Percentiles rank a stretch among this genome's conserved stretches.
Evolutionary conservation across 2,113 vertebrate species (phyloP).

Genomic region (Entelurus aequoreus): DNA sequence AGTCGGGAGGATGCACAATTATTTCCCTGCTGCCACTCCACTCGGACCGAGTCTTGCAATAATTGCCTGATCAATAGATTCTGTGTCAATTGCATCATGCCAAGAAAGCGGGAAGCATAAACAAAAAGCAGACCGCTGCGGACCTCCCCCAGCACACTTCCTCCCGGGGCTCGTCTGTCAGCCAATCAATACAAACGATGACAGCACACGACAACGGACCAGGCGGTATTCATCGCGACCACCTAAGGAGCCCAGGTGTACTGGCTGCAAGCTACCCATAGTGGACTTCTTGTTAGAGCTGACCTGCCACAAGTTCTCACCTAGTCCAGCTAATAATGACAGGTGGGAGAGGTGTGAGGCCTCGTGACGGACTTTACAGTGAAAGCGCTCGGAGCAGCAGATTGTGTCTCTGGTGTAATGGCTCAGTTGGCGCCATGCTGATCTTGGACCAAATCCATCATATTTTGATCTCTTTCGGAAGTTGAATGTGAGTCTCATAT

Average conservation of each 20-base stretch:
- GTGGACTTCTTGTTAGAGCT: constrained; percentile 25
- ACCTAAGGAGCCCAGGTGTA: constrained; percentile 25
- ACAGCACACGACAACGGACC: constrained; percentile 47
- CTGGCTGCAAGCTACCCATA: constrained; percentile 28
- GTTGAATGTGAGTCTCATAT: background rate
- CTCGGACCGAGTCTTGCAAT: constrained; percentile 48
- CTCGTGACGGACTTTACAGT: constrained; percentile 22
- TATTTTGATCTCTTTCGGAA: background rate
- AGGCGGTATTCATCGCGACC: constrained; percentile 44
- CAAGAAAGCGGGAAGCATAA: constrained; percentile 52
- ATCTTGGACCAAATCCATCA: constrained; percentile 6
- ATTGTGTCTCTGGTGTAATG: constrained; percentile 21
- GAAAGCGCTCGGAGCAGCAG: constrained; percentile 30
- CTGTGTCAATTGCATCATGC: constrained; percentile 56
- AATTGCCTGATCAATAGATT: constrained; percentile 64
- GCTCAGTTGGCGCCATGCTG: constrained; percentile 12
- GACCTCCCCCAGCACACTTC: constrained; percentile 27
- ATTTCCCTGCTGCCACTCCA: constrained; percentile 33
- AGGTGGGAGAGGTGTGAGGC: constrained; percentile 4
- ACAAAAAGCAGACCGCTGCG: constrained; percentile 37
- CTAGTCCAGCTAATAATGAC: constrained; percentile 20
- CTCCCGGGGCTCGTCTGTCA: constrained; percentile 51
- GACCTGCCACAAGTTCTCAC: constrained; percentile 36
- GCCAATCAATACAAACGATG: constrained; percentile 62
- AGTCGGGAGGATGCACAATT: constrained; percentile 30